Evolutionary conservation across 2,113 vertebrate species (phyloP), one percentile per base, ranked within the genome.

Genomic region (Glaucidium brasilianum): DNA sequence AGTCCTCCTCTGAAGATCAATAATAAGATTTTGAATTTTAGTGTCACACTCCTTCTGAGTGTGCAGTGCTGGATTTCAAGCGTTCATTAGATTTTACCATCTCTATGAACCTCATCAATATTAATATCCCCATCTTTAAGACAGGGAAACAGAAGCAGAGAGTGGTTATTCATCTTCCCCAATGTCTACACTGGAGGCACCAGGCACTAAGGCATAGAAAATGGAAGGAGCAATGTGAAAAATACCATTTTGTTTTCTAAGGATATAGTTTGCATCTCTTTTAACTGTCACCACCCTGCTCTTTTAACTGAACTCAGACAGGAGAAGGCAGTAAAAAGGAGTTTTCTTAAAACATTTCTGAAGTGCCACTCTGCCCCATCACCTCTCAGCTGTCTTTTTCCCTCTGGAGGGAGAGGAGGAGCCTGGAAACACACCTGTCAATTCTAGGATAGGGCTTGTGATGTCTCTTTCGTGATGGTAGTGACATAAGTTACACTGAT

Each of bases 11-110:
- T 78, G 41, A 90, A 95, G 81, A 82, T 76, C 71, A 83, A 5
- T 95, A 95, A 87, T 59, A 92, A 88, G 84, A 91, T 94, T 95
- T 91, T 94, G 91, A 90, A 59, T 95, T 95, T 92, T 79, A 47
- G 58, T 90, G 85, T 96, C 87, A 74, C 74, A 69, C 74, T 94
- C 74, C 66, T 62, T 94, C 84, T 25, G 34, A 96, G 58, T 73
- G 47, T 63, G 50, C 55, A 50, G 72, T 83, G 77, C 75, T 4
- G 1, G 69, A 83, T 43, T 95, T 71, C 63, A 76, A 35, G 34
- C 1, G 19, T 95, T 92, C 89, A 96, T 97, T 92, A 91, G 86
- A 95, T 92, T 95, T 89, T 81, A 62, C 89, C 87, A 76, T 84
- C 55, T 85, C 37, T 94, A 41, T 82, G 91, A 89, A 85, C 85